Base-by-base conservation (phyloP, 2,888 invertebrate species). In the Leuctra nigra region DNA sequence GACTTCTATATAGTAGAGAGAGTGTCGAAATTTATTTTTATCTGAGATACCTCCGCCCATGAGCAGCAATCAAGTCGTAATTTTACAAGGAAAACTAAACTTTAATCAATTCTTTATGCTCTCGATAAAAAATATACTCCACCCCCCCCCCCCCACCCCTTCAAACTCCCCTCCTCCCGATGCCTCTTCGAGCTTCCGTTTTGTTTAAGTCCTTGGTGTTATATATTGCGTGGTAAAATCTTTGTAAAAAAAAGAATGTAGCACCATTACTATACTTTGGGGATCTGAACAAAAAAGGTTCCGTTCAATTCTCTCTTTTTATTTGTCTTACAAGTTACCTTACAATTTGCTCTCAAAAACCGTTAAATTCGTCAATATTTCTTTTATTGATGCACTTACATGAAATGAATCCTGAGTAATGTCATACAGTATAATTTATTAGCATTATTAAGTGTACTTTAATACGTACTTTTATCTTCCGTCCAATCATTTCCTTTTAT, bases 51-150 rank as follows among this genome's bases (percentile, higher is more conserved):
- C 59, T 60, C 59, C 59, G 59, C 59, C 59, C 59, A 60, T 55
- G 35, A 57, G 55, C 55, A 54, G 55, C 59, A 60, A 60, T 60
- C 59, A 60, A 57, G 47, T 60, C 59, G 59, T 60, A 57, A 60
- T 57, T 60, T 56, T 55, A 54, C 18, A 54, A 39, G 33, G 29
- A 29, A 22, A 39, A 29, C 54, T 16, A 46, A 56, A 56, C 50
- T 58, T 58, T 58, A 60, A 60, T 58, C 58, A 58, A 58, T 58
- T 58, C 60, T 41, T 44, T 38, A 35, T 46, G 35, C 39, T 36
- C 46, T 29, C 52, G 39, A 41, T 18, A 39, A 4, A 36, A 25
- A 54, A 54, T 25, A 39, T 22, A 44, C 22, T 20, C n/a, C 14
- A 54, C 24, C 25, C 24, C 25, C 38, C 46, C 38, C 41, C 52